Percentiles rank a stretch among this genome's conserved stretches.
phyloP scores from a whole-genome alignment of 2,797 vertebrate species.

The Phoebastria nigripes region DNA sequence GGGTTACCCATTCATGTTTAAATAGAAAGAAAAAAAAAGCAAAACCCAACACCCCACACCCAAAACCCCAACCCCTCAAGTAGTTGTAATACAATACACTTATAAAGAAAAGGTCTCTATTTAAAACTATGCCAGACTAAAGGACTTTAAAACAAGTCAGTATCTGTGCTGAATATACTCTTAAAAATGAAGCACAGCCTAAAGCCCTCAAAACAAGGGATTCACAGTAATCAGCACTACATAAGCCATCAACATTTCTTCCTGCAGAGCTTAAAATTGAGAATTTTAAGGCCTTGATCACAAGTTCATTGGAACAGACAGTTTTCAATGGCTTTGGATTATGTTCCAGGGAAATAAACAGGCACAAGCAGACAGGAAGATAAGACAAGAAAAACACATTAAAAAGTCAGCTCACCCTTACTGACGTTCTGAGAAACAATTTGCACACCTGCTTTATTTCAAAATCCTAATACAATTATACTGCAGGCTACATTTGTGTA shows the following conservation, averaged over 20 bases:
- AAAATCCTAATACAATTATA: constrained; percentile 1
- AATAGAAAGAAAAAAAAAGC: neutral
- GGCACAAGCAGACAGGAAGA: neutral
- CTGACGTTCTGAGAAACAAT: neutral
- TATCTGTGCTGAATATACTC: neutral
- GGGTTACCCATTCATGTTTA: neutral
- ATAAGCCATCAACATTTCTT: neutral
- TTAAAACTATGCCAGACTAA: neutral
- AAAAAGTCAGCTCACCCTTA: neutral
- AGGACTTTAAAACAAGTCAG: neutral
- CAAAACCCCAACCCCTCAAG: neutral
- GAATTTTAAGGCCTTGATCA: neutral
- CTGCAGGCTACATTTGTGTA: neutral
- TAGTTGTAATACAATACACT: neutral
- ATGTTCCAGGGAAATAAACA: neutral
- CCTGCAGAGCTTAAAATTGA: neutral
- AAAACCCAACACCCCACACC: neutral
- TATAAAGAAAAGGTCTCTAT: neutral
- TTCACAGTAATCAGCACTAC: neutral
- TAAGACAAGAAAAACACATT: neutral
- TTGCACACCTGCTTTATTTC: constrained; percentile 1
- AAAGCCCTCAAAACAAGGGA: neutral
- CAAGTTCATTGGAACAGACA: neutral
- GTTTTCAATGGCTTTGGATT: neutral
- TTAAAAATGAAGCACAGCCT: neutral